These are phyloP conservation scores for Phacellophora camtschatica DNA, from an alignment of 30 jellyfish, hydroid and myxozoan species.

Conservation along the genomic window DNA sequence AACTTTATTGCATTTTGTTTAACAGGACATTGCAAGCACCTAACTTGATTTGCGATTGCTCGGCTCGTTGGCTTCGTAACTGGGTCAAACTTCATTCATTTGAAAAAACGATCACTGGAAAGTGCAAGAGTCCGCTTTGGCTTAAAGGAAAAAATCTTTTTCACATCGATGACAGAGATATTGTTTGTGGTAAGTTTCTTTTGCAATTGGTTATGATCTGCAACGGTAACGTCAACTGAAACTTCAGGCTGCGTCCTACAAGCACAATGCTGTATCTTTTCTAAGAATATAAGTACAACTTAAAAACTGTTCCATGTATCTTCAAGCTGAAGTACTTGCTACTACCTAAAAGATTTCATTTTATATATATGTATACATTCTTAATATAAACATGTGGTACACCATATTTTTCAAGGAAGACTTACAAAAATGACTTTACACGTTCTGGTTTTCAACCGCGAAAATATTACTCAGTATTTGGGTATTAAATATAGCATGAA, in stretches of 20 bases:
- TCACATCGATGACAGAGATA: conserved; percentile 68
- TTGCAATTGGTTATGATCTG: not conserved
- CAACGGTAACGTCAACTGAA: not conserved
- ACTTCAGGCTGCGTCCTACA: not conserved
- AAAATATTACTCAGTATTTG: too few relatives aligned
- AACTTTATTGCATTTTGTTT: too few relatives aligned
- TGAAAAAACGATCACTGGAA: conserved; percentile 49
- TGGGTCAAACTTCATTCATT: conserved; percentile 71
- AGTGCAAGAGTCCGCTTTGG: conserved; percentile 90
- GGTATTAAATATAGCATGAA: too few relatives aligned
- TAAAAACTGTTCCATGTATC: too few relatives aligned
- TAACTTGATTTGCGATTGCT: conserved; percentile 80
- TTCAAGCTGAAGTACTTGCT: too few relatives aligned
- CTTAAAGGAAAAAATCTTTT: conserved; percentile 59
- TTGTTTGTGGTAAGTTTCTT: conserved; percentile 84
- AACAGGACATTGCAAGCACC: conserved; percentile 61
- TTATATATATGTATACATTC: not conserved
- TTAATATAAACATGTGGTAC: too few relatives aligned
- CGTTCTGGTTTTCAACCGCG: too few relatives aligned
- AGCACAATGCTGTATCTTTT: not conserved
- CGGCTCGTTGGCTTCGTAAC: conserved; percentile 86
- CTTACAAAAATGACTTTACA: too few relatives aligned
- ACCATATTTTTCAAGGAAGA: too few relatives aligned
- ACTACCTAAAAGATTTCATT: not conserved
- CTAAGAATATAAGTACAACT: not conserved